phyloP scores from a whole-genome alignment of 2,888 invertebrate genomes.

The Heliconius aoede region DNA sequence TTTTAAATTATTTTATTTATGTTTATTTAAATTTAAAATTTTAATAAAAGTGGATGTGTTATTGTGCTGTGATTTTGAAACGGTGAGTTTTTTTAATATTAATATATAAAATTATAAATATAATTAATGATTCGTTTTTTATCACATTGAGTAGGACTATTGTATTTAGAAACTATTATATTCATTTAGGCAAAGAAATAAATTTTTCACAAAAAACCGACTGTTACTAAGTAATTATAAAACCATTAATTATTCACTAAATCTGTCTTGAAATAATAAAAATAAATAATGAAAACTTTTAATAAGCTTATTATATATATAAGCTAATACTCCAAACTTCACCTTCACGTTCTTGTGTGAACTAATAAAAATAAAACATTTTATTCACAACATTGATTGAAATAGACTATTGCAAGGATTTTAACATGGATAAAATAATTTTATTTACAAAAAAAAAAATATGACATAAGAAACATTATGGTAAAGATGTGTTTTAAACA shows the following conservation, averaged over 20 bases:
- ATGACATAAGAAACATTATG: too few species aligned
- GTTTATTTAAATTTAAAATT: not conserved
- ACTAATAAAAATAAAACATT: too few species aligned
- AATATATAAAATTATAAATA: not conserved
- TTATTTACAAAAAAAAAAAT: too few species aligned
- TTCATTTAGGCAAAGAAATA: not conserved
- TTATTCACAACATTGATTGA: too few species aligned
- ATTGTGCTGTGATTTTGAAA: constrained; percentile 14
- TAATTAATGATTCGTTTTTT: not conserved
- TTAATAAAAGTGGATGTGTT: not conserved
- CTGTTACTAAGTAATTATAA: not conserved
- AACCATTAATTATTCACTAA: not conserved
- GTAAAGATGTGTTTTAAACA: too few species aligned
- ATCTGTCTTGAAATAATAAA: too few species aligned
- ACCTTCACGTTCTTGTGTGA: too few species aligned
- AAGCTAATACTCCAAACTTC: too few species aligned
- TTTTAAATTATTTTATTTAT: not conserved
- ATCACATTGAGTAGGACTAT: not conserved
- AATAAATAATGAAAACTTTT: too few species aligned
- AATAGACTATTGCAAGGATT: too few species aligned
- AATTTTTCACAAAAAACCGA: not conserved
- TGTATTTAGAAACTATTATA: not conserved
- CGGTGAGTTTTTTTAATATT: constrained; percentile 14
- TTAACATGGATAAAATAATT: too few species aligned
- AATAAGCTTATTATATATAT: too few species aligned